Percentiles rank a stretch among this genome's conserved stretches.
These are phyloP conservation scores for Dreissena rostriformis DNA, from an alignment of 1,140 invertebrate genomes.

Conservation along the genomic window DNA sequence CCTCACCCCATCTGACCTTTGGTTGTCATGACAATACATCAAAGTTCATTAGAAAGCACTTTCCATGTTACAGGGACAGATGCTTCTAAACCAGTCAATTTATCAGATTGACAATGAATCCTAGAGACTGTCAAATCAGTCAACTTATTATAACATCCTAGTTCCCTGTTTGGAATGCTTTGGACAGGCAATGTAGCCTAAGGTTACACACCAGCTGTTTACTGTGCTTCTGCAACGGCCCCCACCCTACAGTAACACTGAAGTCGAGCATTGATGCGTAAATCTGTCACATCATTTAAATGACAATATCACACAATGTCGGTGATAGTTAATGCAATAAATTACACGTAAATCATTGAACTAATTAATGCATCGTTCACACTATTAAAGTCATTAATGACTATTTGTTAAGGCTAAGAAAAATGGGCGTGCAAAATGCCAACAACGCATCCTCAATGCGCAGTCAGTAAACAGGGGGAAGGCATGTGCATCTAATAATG, in stretches of 20 bases:
- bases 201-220: slow-evolving; percentile 14
- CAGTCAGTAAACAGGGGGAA: neutral
- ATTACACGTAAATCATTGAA: slow-evolving; percentile 22
- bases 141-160: neutral
- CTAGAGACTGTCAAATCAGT: slow-evolving; percentile 3
- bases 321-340: neutral
- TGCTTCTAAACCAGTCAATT: neutral
- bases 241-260: neutral
- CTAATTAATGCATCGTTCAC: slow-evolving; percentile 50
- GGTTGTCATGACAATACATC: slow-evolving; percentile 7
- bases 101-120: slow-evolving; percentile 26
- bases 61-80: slow-evolving; percentile 8
- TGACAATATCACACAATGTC: slow-evolving; percentile 6
- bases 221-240: neutral
- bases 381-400: slow-evolving; percentile 28
- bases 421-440: neutral
- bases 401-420: neutral
- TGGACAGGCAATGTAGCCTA: neutral
- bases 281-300: slow-evolving; percentile 33
- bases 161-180: neutral
- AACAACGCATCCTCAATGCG: too few species aligned
- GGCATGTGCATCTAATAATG: slow-evolving; percentile 19
- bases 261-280: neutral
- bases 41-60: slow-evolving; percentile 2
- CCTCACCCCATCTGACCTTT: neutral